Evolutionary conservation across 2,888 invertebrate genomes (phyloP).

Genomic region (Ommatoiulus sabulosus): DNA sequence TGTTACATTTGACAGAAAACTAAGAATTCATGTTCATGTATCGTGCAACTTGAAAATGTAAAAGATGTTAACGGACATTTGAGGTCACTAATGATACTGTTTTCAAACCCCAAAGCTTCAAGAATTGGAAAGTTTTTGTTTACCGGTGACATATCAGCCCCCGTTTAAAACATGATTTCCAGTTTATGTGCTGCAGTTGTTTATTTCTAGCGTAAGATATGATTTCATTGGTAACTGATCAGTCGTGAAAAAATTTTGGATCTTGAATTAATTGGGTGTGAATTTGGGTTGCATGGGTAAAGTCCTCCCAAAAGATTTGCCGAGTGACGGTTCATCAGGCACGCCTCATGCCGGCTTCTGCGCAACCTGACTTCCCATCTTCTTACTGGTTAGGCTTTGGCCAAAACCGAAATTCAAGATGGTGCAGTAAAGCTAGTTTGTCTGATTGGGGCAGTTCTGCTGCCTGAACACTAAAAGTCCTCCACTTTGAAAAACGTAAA

Average conservation of each 20-base stretch:
- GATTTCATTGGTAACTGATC: not conserved
- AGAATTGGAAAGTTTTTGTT: not conserved
- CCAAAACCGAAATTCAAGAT: not conserved
- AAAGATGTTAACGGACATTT: too few relatives aligned
- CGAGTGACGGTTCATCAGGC: not conserved
- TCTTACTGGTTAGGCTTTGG: not conserved
- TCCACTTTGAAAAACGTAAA: not conserved
- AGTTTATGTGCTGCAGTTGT: not conserved
- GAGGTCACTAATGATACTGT: not conserved
- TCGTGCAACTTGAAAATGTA: too few relatives aligned
- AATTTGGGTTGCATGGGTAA: not conserved
- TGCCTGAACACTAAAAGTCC: not conserved
- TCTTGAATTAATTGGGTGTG: not conserved
- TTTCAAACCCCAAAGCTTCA: not conserved
- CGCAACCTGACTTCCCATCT: not conserved
- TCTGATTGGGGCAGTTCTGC: not conserved
- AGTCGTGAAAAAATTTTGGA: not conserved
- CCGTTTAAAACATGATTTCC: too few relatives aligned
- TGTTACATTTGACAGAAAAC: too few relatives aligned
- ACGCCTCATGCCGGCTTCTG: not conserved
- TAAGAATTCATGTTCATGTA: too few relatives aligned
- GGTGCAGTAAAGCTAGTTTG: not conserved
- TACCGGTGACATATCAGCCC: too few relatives aligned
- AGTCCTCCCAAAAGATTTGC: not conserved
- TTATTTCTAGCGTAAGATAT: not conserved